These are phyloP conservation scores for Drosophila vallismaia DNA, from an alignment of 2,888 invertebrate genomes.

Conservation along the genomic window DNA sequence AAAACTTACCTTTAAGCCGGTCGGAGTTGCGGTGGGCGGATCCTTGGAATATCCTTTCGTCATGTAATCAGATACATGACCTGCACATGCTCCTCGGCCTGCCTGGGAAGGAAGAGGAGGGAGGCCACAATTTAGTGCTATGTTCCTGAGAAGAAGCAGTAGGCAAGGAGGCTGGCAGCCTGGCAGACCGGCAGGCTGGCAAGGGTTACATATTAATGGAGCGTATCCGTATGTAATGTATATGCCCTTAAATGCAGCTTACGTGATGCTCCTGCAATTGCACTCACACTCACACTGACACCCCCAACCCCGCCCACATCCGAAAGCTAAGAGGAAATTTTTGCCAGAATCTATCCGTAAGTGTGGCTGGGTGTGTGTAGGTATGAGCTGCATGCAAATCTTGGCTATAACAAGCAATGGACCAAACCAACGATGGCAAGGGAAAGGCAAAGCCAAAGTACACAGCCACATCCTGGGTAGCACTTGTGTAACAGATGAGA, in stretches of 20 bases:
- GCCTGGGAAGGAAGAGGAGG: neutral
- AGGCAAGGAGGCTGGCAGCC: conserved; percentile 63
- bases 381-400: conserved; percentile 78
- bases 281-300: neutral
- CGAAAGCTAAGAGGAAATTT: conserved; percentile 38
- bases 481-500: conserved; percentile 76
- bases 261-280: conserved; percentile 64
- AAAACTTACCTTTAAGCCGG: conserved; percentile 23
- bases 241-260: conserved; percentile 80
- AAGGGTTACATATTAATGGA: conserved; percentile 80
- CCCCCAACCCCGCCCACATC: neutral
- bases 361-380: conserved; percentile 54
- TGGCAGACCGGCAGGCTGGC: conserved; percentile 48
- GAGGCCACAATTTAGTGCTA: conserved; percentile 21
- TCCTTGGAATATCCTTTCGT: conserved; percentile 65
- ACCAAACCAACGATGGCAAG: conserved; percentile 45
- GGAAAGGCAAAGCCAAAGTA: conserved; percentile 8
- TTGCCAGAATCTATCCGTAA: conserved; percentile 34
- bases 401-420: conserved; percentile 68
- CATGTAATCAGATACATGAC: conserved; percentile 73
- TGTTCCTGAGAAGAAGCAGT: conserved; percentile 43
- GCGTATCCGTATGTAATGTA: conserved; percentile 80
- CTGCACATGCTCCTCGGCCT: conserved; percentile 47
- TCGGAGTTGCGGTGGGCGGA: neutral
- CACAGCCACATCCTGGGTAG: conserved; percentile 28